phyloP scores from a whole-genome alignment of 1,140 invertebrate genomes.

The Drosophila tristis region DNA sequence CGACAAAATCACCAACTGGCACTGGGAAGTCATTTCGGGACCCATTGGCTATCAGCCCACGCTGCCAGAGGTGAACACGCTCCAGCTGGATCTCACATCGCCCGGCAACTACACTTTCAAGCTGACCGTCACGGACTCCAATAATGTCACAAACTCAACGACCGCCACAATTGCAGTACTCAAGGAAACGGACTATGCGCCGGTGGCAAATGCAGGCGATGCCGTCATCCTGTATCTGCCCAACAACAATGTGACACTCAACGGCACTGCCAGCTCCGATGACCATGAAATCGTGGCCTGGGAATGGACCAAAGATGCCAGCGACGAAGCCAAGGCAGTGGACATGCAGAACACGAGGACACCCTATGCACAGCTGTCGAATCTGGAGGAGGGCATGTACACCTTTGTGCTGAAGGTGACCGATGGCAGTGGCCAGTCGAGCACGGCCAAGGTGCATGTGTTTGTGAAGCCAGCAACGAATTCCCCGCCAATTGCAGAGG shows the following conservation, averaged over 20 bases:
- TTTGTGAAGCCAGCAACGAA: constrained; percentile 96
- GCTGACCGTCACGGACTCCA: constrained; percentile 96
- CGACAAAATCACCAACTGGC: constrained; percentile 92
- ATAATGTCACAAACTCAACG: constrained; percentile 93
- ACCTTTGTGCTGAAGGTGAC: constrained; percentile 97
- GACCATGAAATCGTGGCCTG: constrained; percentile 96
- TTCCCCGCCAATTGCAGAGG: constrained; percentile 90
- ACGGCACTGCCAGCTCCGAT: constrained; percentile 95
- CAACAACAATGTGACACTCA: constrained; percentile 93
- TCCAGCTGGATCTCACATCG: constrained; percentile 91
- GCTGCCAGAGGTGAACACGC: constrained; percentile 91
- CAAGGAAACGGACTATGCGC: constrained; percentile 96
- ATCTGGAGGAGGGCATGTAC: constrained; percentile 96
- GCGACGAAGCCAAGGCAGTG: constrained; percentile 92
- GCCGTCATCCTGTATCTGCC: constrained; percentile 96
- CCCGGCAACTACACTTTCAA: constrained; percentile 97
- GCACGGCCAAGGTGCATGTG: constrained; percentile 94
- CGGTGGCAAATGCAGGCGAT: constrained; percentile 96
- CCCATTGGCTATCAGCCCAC: constrained; percentile 93
- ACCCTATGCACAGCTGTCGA: constrained; percentile 91
- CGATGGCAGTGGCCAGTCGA: constrained; percentile 94
- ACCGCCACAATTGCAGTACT: constrained; percentile 95
- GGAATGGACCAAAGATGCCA: constrained; percentile 96
- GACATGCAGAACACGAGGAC: constrained; percentile 97
- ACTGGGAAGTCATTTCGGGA: constrained; percentile 96